phyloP scores from a whole-genome alignment of 2,797 vertebrate genomes.

The Sylvilagus floridanus region DNA sequence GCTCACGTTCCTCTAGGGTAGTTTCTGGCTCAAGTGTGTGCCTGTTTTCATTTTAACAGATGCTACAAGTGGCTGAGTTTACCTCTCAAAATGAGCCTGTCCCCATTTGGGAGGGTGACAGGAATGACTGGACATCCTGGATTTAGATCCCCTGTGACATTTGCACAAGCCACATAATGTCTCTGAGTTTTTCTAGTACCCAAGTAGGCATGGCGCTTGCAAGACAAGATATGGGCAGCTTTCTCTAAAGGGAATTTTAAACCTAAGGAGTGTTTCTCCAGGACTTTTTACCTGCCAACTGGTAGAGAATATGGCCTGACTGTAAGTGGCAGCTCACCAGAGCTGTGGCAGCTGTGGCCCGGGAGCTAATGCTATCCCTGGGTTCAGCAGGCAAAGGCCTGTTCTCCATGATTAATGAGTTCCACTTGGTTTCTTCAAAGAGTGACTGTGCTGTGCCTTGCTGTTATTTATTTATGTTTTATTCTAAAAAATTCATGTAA shows the following conservation, averaged over 20 bases:
- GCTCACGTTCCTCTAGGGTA: neutral
- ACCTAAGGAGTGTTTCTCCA: neutral
- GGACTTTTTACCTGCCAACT: neutral
- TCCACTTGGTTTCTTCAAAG: slow-evolving; percentile 80
- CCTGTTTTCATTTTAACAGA: neutral
- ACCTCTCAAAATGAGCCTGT: neutral
- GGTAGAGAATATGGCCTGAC: neutral
- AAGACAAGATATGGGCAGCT: neutral
- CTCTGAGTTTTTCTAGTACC: neutral
- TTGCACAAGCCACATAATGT: neutral
- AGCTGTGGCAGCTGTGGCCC: neutral
- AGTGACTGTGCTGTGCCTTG: slow-evolving; percentile 72
- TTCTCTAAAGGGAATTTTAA: slow-evolving; percentile 47
- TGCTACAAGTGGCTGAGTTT: neutral
- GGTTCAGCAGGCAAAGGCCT: slow-evolving; percentile 59
- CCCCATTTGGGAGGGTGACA: neutral
- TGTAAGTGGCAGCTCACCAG: neutral
- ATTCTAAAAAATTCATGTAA: slow-evolving; percentile 82
- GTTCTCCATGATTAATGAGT: slow-evolving; percentile 81
- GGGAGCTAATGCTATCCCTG: slow-evolving; percentile 35
- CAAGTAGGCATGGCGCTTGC: neutral
- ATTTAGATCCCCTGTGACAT: neutral
- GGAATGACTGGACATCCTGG: neutral
- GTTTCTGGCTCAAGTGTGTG: neutral
- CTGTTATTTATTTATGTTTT: slow-evolving; percentile 84